Evolutionary conservation across 2,888 invertebrate species (phyloP), one percentile per base, ranked within the genome.

Genomic region (Sphaerophoria rueppellii): DNA sequence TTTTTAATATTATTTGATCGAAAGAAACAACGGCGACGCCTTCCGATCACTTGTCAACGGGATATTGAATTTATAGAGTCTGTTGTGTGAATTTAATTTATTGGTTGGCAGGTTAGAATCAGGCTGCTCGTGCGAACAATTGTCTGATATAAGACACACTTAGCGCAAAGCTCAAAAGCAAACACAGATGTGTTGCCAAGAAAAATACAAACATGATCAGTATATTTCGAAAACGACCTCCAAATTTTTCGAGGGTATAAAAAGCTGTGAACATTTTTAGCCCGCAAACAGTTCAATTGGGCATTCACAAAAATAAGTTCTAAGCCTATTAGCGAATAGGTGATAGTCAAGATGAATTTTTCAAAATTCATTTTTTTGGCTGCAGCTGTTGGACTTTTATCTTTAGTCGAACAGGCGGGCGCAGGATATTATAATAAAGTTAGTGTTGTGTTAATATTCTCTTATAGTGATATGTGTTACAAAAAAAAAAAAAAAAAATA

Each of bases 271-370:
- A 40, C 24, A 12, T 37, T 40, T 40, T n/a, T 4, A 37, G 35
- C 37, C 37, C 37, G 14, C 12, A 67, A 24, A 40, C 65, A 67
- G 65, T 67, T 34, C 37, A 37, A 52, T 67, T 67, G 35, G 65
- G 52, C 50, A 46, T 52, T 52, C 52, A 48, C 12, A 52, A 52
- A 52, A 67, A 67, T 67, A 67, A 37, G 50, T 67, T 52, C 37
- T 6, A 67, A 52, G 12, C 65, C 65, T 67, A 67, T 67, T 50
- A 1, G 40, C 34, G 34, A 52, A 67, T 67, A 67, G 65, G 65
- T 67, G 12, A 12, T 35, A 67, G 65, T 67, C 65, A 67, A 52
- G 16, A 67, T 67, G 65, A 67, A 67, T 67, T 52, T 52, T 52
- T 24, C n/a, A 12, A 67, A 52, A 52, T 52, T 67, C 65, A 67